Evolutionary conservation across 92 coral and sea anemone genomes (phyloP), one percentile per base, ranked within the genome.

Genomic region (Parazoanthus atlanticus): DNA sequence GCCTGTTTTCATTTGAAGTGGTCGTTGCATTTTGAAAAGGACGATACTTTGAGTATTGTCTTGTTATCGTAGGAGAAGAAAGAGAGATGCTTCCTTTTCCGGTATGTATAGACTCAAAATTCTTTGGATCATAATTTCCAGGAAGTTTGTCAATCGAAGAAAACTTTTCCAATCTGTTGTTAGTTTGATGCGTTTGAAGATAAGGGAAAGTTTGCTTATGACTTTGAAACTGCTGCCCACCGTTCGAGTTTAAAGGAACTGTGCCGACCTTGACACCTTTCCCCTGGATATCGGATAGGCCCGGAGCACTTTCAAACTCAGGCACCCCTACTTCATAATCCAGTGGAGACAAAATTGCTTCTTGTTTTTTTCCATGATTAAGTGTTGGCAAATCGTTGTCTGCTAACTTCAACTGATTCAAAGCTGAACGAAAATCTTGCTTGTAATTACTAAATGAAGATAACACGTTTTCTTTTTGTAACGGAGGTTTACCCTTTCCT

Each of bases 291-390:
- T 34, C 40, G 16, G 4, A 28, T 84, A 8, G 8, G 26, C 25
- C 49, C 3, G 17, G 13, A 29, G 6, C 1, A 21, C 19, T 46
- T 21, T 40, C 52, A 47, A 69, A 69, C 19, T 70, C 78, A 26
- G 87, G 87, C 4, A 70, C 78, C 12, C 64, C 87, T 70, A 84
- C 78, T n/a, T 70, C 79, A 72, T 70, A 69, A 29, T 84, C 87
- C 74, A 84, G 12, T 43, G 61, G 36, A 30, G 79, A 84, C 26
- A 84, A 46, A 28, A 46, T 54, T 43, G 87, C 87, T 46, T 84
- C 87, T 46, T 84, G 87, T 70, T 84, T 84, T 32, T 84, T 84
- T n/a, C 77, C 77, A 84, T 84, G 87, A 70, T 84, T 84, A 84
- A 84, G 87, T 29, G 87, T 70, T 46, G 87, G 87, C 15, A 84